phyloP scores from a whole-genome alignment of 2,797 vertebrate genomes.

The Leptodactylus fallax region DNA sequence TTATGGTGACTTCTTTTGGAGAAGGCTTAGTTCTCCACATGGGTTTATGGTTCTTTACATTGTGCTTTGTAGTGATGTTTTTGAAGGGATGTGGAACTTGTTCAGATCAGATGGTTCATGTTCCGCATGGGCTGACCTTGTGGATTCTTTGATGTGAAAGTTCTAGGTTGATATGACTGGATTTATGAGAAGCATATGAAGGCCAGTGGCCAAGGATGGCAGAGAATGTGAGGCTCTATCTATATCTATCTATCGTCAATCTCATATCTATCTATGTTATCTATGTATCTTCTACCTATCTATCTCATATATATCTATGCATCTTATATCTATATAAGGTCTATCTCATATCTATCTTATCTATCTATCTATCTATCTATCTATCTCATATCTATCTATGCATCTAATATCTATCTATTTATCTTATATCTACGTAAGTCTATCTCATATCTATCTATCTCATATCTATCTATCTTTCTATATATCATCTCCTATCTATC shows the following conservation, averaged over 20 bases:
- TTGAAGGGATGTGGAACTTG: not conserved
- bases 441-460: not conserved
- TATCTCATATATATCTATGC: not conserved
- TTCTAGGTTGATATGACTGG: not conserved
- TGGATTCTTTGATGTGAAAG: conserved; percentile 21
- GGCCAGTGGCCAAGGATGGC: not conserved
- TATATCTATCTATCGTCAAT: not conserved
- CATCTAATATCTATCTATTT: not conserved
- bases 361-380: conserved; percentile 2
- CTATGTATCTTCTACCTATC: not conserved
- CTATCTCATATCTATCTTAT: not conserved
- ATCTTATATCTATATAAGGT: not conserved
- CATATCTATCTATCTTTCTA: not conserved
- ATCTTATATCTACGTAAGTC: too few species aligned
- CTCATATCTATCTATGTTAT: not conserved
- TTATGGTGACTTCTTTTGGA: not conserved
- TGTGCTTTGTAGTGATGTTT: not conserved
- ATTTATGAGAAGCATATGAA: not conserved
- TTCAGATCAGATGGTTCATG: not conserved
- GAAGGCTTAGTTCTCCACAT: not conserved
- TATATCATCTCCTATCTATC: not conserved
- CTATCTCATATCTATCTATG: not conserved
- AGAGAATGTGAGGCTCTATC: not conserved
- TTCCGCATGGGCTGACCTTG: not conserved
- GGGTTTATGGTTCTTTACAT: not conserved